Conservation (phyloP, 2,113 vertebrate species). For the Platysteira castanea region DNA sequence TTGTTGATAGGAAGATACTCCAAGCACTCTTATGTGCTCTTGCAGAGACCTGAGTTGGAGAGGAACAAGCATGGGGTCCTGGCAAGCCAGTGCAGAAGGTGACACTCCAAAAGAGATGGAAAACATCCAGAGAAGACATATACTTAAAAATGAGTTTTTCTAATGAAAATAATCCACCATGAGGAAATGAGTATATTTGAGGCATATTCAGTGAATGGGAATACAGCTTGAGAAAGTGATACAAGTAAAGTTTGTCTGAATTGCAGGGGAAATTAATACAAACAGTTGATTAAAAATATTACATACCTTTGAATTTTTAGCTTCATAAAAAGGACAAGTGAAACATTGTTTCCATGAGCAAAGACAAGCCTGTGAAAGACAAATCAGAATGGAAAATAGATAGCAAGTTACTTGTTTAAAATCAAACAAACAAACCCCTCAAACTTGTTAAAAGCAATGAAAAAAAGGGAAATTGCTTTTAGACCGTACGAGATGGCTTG, state of each 20-base stretch:
- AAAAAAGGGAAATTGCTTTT: neutral
- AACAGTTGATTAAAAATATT: conserved; percentile 20
- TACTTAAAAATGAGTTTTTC: conserved; percentile 5
- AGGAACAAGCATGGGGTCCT: neutral
- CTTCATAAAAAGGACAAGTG: neutral
- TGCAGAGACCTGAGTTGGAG: neutral
- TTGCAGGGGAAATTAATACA: conserved; percentile 38
- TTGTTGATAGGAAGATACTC: neutral
- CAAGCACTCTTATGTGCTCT: fast-evolving
- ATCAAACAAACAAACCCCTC: neutral
- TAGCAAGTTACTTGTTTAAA: neutral
- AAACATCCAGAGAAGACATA: neutral
- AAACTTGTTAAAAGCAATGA: neutral
- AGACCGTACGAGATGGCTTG: fast-evolving
- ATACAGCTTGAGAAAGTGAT: neutral
- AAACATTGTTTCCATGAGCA: neutral
- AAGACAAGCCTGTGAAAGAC: neutral
- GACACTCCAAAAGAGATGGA: neutral
- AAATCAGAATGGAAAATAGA: neutral
- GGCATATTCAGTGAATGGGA: neutral
- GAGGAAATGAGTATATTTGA: conserved; percentile 32
- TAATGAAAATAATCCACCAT: conserved; percentile 43
- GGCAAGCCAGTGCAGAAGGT: neutral
- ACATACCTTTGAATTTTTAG: neutral
- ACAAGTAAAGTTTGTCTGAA: neutral